Evolutionary conservation across 2,113 vertebrate species (phyloP), one percentile per base, ranked within the genome.

Genomic region (Paradoxurus hermaphroditus): DNA sequence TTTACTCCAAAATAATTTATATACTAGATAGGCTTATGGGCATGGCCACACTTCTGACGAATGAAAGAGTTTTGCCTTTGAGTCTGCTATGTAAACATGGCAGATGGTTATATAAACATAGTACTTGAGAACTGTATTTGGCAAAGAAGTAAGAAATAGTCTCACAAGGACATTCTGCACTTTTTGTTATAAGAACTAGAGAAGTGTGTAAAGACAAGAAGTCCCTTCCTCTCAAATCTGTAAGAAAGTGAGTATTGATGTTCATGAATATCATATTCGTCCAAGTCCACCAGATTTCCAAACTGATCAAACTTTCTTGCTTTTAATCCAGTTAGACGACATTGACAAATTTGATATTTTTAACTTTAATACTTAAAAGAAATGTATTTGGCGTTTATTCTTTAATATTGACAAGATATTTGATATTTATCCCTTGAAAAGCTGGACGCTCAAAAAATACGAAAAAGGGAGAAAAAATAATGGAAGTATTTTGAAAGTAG

Each of bases 101-200:
- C 86, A 98, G 97, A 97, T 97, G 83, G 75, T 83, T 97, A 93
- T 97, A 94, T 97, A 97, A 97, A 98, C 97, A 98, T 91, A 93
- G 86, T 95, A 95, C 90, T 94, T 95, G 95, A 90, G 86, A 87
- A 94, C 72, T 92, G 49, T 94, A 87, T 95, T 96, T 97, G 95
- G 91, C 94, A 72, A 95, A 93, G 65, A 41, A 95, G 77, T 65
- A 95, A 87, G 96, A 96, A 95, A 89, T 97, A 95, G 79, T 93
- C 91, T 96, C 84, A 93, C 82, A 86, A 83, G 94, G 93, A 92
- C 91, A 96, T 95, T 95, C 83, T 91, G 49, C 68, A 94, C 59
- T 97, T 88, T 94, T 88, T 75, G 46, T 95, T 94, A 96, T 4
- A 96, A 95, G 72, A 96, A 91, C 29, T 68, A 67, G 53, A 84